phyloP scores from a whole-genome alignment of 2,797 vertebrate genomes.

The Semotilus atromaculatus region DNA sequence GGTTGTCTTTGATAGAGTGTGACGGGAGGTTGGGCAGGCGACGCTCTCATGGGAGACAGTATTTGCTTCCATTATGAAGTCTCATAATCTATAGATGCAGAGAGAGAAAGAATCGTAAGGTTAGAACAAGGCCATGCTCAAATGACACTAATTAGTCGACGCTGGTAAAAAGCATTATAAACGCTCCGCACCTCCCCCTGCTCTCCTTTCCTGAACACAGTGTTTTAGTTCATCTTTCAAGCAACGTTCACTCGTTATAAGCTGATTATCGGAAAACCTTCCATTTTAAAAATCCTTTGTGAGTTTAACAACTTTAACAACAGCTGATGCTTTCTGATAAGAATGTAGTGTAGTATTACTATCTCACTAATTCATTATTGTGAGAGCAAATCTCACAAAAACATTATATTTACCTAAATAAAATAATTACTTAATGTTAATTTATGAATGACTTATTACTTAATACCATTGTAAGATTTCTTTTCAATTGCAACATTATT shows the following conservation, averaged over 20 bases:
- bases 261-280: conserved; percentile 24
- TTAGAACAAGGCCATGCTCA: conserved; percentile 48
- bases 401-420: background rate
- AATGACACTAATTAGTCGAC: conserved; percentile 51
- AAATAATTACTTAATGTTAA: too few relatives aligned
- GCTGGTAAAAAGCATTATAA: conserved; percentile 38
- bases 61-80: conserved; percentile 46
- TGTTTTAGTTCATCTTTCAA: conserved; percentile 18
- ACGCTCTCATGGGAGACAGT: conserved; percentile 42
- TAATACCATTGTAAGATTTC: too few relatives aligned
- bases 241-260: conserved; percentile 26
- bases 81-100: conserved; percentile 34
- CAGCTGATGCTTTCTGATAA: background rate
- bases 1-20: conserved; percentile 52
- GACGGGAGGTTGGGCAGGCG: conserved; percentile 41
- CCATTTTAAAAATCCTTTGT: conserved; percentile 6
- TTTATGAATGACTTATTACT: too few relatives aligned
- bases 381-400: background rate
- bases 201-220: background rate
- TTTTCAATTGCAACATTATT: too few relatives aligned
- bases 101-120: conserved; percentile 42
- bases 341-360: background rate
- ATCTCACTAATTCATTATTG: background rate
- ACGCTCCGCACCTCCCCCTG: background rate
- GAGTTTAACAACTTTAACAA: conserved; percentile 4